phyloP scores from a whole-genome alignment of 23 tunicate genomes.

The Ascidia mentula region DNA sequence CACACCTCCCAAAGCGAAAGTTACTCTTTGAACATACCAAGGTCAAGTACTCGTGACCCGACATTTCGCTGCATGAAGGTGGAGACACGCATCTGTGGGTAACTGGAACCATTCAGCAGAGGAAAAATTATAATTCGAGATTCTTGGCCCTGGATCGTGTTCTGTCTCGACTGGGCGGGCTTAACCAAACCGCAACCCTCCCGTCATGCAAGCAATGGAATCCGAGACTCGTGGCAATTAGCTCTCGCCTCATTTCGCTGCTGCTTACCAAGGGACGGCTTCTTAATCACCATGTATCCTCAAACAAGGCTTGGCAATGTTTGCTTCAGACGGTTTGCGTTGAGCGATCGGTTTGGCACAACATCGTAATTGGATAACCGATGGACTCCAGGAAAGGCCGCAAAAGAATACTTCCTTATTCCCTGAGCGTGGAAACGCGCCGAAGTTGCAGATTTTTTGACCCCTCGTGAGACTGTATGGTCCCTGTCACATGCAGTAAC shows the following conservation, averaged over 20 bases:
- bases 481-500: no score
- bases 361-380: conserved; percentile 10
- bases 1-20: not conserved
- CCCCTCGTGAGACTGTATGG: no score
- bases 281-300: conserved; percentile 5
- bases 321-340: not conserved
- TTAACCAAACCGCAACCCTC: not conserved
- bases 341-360: not conserved
- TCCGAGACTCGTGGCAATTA: not conserved
- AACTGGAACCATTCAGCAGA: no score
- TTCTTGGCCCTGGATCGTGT: not conserved
- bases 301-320: not conserved
- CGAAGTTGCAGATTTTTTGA: no score
- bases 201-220: not conserved
- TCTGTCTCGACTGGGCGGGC: no score
- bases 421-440: no score
- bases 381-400: conserved; percentile 5
- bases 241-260: not conserved
- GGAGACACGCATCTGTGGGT: no score
- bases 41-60: no score
- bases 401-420: no score
- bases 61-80: no score
- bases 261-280: not conserved
- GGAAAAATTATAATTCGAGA: no score
- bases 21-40: not conserved